phyloP scores from a whole-genome alignment of 2,888 invertebrate genomes.

The Argyresthia albistria region DNA sequence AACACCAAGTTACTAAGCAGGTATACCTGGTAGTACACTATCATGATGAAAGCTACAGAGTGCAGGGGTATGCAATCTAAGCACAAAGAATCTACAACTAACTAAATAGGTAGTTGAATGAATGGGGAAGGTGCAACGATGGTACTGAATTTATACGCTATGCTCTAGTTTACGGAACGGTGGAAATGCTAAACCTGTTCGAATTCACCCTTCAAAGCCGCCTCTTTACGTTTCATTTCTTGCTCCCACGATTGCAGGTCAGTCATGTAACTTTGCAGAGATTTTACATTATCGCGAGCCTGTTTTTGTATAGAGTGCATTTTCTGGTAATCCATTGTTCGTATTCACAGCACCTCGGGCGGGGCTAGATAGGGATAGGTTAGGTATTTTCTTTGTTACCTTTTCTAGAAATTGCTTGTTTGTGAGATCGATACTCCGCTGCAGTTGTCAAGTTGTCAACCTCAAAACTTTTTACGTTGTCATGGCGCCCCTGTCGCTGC shows the following conservation, averaged over 20 bases:
- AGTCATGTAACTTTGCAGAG: slow-evolving; percentile 77
- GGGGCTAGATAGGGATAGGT: neutral
- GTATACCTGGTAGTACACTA: too few species aligned
- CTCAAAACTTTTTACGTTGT: neutral
- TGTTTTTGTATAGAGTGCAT: slow-evolving; percentile 79
- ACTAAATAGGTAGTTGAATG: too few species aligned
- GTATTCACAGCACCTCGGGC: neutral
- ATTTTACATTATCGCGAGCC: slow-evolving; percentile 79
- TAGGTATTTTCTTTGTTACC: slow-evolving; percentile 6
- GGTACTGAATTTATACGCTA: slow-evolving; percentile 15
- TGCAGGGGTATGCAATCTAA: neutral
- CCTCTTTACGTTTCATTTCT: slow-evolving; percentile 82
- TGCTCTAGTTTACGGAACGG: neutral
- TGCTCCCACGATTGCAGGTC: slow-evolving; percentile 82
- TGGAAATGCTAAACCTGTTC: slow-evolving; percentile 49
- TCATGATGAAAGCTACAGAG: too few species aligned
- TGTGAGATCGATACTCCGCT: neutral
- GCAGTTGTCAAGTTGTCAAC: neutral
- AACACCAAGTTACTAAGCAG: too few species aligned
- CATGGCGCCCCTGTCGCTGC: neutral
- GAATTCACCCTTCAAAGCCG: slow-evolving; percentile 60
- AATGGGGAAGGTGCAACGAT: slow-evolving; percentile 9
- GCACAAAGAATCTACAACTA: too few species aligned
- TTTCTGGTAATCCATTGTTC: slow-evolving; percentile 48
- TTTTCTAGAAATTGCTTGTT: slow-evolving; percentile 1